Evolutionary conservation across 2,797 vertebrate species (phyloP).

Genomic region (Characodon lateralis): DNA sequence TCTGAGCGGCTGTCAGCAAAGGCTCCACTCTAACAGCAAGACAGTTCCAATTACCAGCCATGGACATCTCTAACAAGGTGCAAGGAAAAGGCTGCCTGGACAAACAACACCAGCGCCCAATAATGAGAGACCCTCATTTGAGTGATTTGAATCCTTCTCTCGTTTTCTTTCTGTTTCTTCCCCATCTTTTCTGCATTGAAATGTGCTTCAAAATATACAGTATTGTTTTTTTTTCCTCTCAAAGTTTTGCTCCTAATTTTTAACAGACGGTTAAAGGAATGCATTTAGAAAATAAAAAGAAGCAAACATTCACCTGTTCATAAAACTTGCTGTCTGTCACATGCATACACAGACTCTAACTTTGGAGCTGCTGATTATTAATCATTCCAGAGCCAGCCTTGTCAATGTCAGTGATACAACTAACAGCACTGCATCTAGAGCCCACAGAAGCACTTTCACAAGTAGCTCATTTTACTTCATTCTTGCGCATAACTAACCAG

Average conservation of each 20-base stretch:
- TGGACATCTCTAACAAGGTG: slow-evolving; percentile 88
- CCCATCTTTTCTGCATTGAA: slow-evolving; percentile 45
- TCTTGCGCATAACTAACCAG: slow-evolving; percentile 86
- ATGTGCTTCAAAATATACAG: slow-evolving; percentile 58
- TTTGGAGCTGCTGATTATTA: slow-evolving; percentile 86
- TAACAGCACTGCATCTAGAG: slow-evolving; percentile 67
- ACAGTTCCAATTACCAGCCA: slow-evolving; percentile 85
- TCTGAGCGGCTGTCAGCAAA: slow-evolving; percentile 79
- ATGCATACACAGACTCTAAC: slow-evolving; percentile 56
- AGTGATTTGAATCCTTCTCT: slow-evolving; percentile 75
- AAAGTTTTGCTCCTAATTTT: slow-evolving; percentile 50
- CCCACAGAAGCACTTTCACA: slow-evolving; percentile 78
- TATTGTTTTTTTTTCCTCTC: slow-evolving; percentile 40
- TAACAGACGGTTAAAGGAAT: slow-evolving; percentile 24
- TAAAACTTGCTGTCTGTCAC: slow-evolving; percentile 54
- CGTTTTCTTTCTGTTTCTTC: slow-evolving; percentile 29
- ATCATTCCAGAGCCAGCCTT: slow-evolving; percentile 81
- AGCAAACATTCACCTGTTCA: slow-evolving; percentile 71
- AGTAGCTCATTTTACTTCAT: slow-evolving; percentile 84
- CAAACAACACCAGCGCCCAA: slow-evolving; percentile 80
- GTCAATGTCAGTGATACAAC: slow-evolving; percentile 83
- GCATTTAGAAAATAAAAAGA: slow-evolving; percentile 46
- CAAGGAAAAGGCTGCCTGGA: slow-evolving; percentile 82
- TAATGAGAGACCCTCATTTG: slow-evolving; percentile 86
- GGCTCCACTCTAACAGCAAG: slow-evolving; percentile 76